phyloP scores from a whole-genome alignment of 2,888 invertebrate genomes.

The Spilosoma lubricipeda region DNA sequence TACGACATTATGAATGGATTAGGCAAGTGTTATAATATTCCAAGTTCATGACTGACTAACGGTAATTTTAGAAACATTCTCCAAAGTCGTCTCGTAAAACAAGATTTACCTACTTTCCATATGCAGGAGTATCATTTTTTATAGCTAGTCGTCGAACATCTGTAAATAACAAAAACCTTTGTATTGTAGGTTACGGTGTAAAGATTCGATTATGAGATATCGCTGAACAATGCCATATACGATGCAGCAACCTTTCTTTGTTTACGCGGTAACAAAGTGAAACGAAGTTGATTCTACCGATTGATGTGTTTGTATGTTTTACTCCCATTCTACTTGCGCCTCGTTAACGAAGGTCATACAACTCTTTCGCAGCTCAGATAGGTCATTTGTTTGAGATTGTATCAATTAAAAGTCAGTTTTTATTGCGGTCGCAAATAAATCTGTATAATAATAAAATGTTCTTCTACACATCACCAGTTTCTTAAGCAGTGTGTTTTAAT shows the following conservation, averaged over 20 bases:
- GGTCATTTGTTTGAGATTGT: conserved; percentile 25
- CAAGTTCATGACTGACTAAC: conserved; percentile 54
- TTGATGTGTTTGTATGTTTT: conserved; percentile 53
- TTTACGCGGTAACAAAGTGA: conserved; percentile 68
- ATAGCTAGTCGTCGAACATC: conserved; percentile 44
- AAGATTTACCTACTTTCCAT: conserved; percentile 53
- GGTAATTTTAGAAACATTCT: conserved; percentile 49
- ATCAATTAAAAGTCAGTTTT: conserved; percentile 31
- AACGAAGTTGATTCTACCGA: conserved; percentile 67
- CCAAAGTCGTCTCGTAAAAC: conserved; percentile 48
- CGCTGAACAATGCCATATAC: conserved; percentile 74
- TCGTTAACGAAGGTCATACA: conserved; percentile 51
- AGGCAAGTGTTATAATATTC: conserved; percentile 54
- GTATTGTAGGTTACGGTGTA: conserved; percentile 68
- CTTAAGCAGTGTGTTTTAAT: background rate
- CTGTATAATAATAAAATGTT: conserved; percentile 25
- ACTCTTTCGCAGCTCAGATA: conserved; percentile 31
- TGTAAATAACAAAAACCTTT: conserved; percentile 54
- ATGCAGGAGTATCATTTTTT: conserved; percentile 51
- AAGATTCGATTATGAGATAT: conserved; percentile 82
- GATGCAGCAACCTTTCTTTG: conserved; percentile 76
- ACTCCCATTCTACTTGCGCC: conserved; percentile 62
- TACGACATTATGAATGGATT: conserved; percentile 61
- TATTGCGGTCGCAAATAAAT: conserved; percentile 22
- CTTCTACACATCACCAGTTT: background rate